These are phyloP conservation scores for Sclerurus mexicanus DNA, from an alignment of 2,113 vertebrate species.

Conservation along the genomic window DNA sequence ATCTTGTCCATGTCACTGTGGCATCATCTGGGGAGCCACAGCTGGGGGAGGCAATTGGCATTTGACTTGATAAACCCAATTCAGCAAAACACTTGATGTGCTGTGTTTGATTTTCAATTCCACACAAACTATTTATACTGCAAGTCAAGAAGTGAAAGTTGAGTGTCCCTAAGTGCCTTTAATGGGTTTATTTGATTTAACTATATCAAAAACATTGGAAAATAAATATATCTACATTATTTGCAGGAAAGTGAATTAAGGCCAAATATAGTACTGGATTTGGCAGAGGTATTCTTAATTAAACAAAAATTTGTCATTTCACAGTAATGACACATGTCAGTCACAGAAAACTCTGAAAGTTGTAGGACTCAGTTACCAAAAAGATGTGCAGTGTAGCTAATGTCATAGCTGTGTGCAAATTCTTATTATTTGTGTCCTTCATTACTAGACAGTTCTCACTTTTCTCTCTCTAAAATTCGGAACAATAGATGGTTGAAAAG, in stretches of 20 bases:
- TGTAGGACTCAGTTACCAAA: not conserved
- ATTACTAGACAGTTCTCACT: not conserved
- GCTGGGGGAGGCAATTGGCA: accelerated
- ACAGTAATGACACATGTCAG: not conserved
- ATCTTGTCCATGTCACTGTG: not conserved
- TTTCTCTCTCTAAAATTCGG: not conserved
- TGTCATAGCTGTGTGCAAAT: not conserved
- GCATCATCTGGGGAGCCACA: not conserved
- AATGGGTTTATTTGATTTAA: not conserved
- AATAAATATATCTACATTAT: not conserved
- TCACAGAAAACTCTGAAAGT: not conserved
- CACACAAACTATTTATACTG: not conserved
- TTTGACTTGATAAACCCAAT: not conserved
- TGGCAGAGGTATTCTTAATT: not conserved
- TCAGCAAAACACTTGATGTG: not conserved
- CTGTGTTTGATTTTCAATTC: not conserved
- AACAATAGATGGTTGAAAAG: not conserved
- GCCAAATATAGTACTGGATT: not conserved
- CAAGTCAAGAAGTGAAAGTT: not conserved
- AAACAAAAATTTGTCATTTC: not conserved
- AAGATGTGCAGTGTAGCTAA: not conserved
- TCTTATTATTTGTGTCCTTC: not conserved
- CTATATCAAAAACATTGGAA: not conserved
- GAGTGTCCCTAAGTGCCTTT: not conserved
- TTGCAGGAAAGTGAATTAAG: not conserved